Base-by-base conservation (phyloP, 23 tunicate genomes). In the Corella eumyota region DNA sequence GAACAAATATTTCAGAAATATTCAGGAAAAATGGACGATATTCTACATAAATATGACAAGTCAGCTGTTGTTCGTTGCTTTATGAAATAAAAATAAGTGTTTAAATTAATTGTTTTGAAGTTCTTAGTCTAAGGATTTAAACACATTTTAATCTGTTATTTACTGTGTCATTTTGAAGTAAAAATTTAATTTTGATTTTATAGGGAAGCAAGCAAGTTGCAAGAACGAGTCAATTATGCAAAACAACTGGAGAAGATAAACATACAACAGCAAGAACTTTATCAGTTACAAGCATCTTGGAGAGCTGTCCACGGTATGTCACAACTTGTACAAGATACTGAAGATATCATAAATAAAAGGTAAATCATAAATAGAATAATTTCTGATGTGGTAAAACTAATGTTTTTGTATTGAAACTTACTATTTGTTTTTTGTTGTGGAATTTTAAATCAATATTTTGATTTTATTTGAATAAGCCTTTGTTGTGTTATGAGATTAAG, bases 1-100 rank as follows among this genome's bases (percentile, higher is more conserved):
- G 76, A 82, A 54, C 67, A 61, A 36, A 68, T 82, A 54, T 74
- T 74, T 45, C 53, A 68, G 33, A 74, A 68, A 40, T 82, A 66
- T 30, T 57, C 70, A 1, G 58, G 27, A 15, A 67, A 56, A 55
- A 71, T 79, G 30, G 81, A 82, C 32, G 20, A 50, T 25, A 47
- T 82, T 13, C 13, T 68, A 50, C 22, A 25, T 1, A 82, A 61
- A 11, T 82, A 67, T 36, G 81, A 82, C 66, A 81, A 53, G 91
- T 81, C 13, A 15, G 48, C 11, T 11, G 48, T 40, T 40, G 13
- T n/a, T n/a, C n/a, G n/a, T n/a, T n/a, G n/a, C n/a, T n/a, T n/a
- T n/a, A n/a, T n/a, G n/a, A n/a, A n/a, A n/a, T n/a, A n/a, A n/a
- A n/a, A n/a, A n/a, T n/a, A n/a, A n/a, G n/a, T n/a, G n/a, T n/a